Evolutionary conservation across 2,113 vertebrate species (phyloP), one percentile per base, ranked within the genome.

Genomic region (Meriones unguiculatus): DNA sequence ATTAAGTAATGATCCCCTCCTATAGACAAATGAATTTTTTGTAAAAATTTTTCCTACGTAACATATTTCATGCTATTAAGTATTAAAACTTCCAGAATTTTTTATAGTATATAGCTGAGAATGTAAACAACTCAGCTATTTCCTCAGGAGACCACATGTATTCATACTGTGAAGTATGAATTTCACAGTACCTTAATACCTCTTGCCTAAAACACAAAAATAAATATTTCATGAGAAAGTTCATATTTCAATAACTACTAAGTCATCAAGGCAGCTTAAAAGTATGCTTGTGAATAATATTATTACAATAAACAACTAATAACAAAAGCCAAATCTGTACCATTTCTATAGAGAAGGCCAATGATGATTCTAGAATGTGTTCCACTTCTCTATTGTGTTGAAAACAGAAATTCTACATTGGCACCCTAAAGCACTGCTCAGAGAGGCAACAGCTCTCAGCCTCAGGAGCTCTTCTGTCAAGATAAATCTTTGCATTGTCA

Each of bases 401-500:
- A 95, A 59, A 65, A 87, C 17, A 94, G 18, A 64, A 93, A 77
- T 85, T 84, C 84, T 88, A 88, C n/a, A 59, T 67, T 81, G 25
- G 87, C 78, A 17, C 38, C 41, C 65, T 4, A 52, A 65, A 94
- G 35, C 35, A 76, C 62, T 80, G 30, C 73, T 95, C 54, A 95
- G 77, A 64, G 90, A 88, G 59, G 62, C 64, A 7, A 90, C 75
- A 89, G n/a, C 46, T 93, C 52, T 38, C 65, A 97, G 88, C 12
- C 35, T 57, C 38, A 88, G 84, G 87, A 91, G 78, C 18, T 89
- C 81, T 81, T 95, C 87, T 38, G 90, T 87, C 70, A 93, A 93
- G 75, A n/a, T 87, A 77, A 93, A 35, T 69, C 72, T 46, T 88
- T 35, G 75, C 12, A 73, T 85, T 72, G 65, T 65, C 90, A 85